Conservation (phyloP, 2,888 invertebrate genomes). For the Melieria picta region DNA sequence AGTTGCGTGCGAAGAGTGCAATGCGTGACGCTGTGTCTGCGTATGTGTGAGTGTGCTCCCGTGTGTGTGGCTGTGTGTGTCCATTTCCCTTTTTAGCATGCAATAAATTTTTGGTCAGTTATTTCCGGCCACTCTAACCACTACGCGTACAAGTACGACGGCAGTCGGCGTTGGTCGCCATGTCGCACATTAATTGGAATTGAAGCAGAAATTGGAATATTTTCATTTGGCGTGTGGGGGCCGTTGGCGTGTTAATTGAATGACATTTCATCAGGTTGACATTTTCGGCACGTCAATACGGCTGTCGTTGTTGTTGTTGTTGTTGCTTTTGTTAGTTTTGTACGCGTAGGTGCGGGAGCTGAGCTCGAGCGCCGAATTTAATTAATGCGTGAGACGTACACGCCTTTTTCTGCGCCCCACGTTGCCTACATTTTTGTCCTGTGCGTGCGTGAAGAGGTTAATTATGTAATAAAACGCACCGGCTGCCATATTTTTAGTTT, state of each 20-base stretch:
- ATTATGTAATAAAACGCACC: not conserved
- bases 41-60: no score
- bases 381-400: not conserved
- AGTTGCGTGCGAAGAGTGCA: no score
- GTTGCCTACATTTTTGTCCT: not conserved
- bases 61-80: no score
- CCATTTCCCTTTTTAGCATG: not conserved
- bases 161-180: no score
- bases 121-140: no score
- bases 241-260: slow-evolving; percentile 14
- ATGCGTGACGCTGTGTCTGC: no score
- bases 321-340: no score
- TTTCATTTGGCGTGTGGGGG: not conserved
- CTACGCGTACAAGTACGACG: no score
- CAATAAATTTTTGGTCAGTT: not conserved
- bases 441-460: not conserved
- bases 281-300: not conserved
- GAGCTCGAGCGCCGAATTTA: no score
- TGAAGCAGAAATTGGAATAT: not conserved
- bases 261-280: slow-evolving; percentile 9
- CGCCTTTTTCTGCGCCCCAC: not conserved
- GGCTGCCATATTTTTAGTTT: not conserved
- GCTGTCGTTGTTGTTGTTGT: not conserved
- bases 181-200: no score
- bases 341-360: no score